Evolutionary conservation across 2,888 invertebrate genomes (phyloP), one percentile per base, ranked within the genome.

Genomic region (Eupithecia abbreviata): DNA sequence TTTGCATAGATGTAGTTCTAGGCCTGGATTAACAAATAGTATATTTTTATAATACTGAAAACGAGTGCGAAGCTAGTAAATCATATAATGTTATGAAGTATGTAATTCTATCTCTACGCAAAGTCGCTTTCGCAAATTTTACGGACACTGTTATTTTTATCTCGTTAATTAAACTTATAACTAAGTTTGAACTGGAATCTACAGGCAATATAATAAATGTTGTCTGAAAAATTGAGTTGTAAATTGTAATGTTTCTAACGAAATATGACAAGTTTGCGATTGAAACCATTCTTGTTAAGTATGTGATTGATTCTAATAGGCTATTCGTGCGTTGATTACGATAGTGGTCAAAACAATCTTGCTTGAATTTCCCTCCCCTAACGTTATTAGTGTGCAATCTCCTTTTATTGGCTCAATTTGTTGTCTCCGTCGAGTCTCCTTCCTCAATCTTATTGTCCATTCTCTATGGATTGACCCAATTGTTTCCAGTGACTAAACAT

Each of bases 381-480:
- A 73, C 30, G 15, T 51, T 67, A 67, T 51, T 67, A 73, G 42
- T 62, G 69, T 70, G 72, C 72, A 71, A 75, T 75, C 67, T 72
- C 55, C 45, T 55, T 77, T 74, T 80, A 77, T 75, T 74, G 45
- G 65, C 65, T 74, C 55, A 66, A 74, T 77, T 76, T 41, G 70
- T 65, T 76, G 75, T 79, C 77, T 76, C 72, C 73, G 70, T 66
- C 43, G 45, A 71, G 69, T 73, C 77, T 66, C 65, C 72, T 77
- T 77, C 79, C 75, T 49, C 30, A 12, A 49, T 45, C 47, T 69
- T 66, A 18, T 68, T 68, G 67, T 68, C 67, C 43, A 69, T 49
- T 47, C n/a, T 65, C 58, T 75, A 65, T 74, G 62, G 68, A 74
- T 77, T 77, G 78, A 76, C 75, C 75, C 68, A 80, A 73, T 78